phyloP scores from a whole-genome alignment of 2,888 invertebrate genomes.

The Sturmia bella region DNA sequence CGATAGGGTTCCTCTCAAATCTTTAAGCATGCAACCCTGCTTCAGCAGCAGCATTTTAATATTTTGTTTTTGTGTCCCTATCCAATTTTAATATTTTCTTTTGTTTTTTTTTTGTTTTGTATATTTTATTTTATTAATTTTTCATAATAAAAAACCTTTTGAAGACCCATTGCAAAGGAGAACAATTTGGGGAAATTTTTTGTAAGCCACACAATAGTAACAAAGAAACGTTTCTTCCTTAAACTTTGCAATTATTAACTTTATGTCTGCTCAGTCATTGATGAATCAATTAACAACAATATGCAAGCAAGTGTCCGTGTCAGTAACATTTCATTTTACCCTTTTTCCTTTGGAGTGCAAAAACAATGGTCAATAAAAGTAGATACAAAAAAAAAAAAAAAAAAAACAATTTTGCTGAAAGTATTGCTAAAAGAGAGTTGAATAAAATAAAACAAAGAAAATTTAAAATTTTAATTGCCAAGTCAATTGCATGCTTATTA shows the following conservation, averaged over 20 bases:
- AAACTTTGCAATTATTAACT: slow-evolving; percentile 20
- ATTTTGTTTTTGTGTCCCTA: no score
- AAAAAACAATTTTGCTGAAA: not conserved
- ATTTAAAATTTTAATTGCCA: slow-evolving; percentile 69
- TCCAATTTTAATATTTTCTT: no score
- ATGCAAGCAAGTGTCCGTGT: slow-evolving; percentile 37
- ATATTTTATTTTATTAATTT: no score
- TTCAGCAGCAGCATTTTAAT: no score
- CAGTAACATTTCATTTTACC: slow-evolving; percentile 41
- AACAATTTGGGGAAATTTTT: not conserved
- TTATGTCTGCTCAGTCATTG: slow-evolving; percentile 48
- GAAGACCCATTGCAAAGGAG: not conserved
- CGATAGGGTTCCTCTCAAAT: no score
- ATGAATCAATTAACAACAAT: slow-evolving; percentile 50
- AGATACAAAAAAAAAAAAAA: not conserved
- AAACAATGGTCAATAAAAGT: no score
- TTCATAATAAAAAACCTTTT: no score
- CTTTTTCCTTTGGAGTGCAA: not conserved
- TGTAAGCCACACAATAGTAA: not conserved
- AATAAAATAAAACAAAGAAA: slow-evolving; percentile 29
- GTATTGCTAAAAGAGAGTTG: not conserved
- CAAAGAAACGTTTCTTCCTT: not conserved
- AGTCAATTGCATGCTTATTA: slow-evolving; percentile 63
- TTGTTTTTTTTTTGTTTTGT: no score
- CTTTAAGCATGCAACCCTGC: no score